Conservation (phyloP, 2,797 vertebrate genomes). For the Silurus lanzhouensis region DNA sequence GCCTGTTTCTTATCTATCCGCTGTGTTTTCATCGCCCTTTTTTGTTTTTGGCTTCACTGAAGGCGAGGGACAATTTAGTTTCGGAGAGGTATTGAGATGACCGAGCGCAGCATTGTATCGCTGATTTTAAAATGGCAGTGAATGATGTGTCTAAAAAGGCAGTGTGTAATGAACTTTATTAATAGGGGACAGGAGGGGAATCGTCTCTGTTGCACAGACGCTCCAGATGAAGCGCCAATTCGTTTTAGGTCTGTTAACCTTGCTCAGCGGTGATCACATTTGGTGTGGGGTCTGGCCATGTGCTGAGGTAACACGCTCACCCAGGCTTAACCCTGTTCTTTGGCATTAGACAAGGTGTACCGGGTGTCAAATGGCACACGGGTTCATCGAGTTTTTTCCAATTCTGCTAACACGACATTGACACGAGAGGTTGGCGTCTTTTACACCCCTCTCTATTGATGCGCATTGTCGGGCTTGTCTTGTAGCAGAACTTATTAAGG, state of each 20-base stretch:
- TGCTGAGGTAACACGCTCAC: slow-evolving; percentile 33
- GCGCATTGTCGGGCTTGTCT: slow-evolving; percentile 23
- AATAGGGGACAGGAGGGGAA: slow-evolving; percentile 26
- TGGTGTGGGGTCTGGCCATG: slow-evolving; percentile 29
- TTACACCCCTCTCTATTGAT: slow-evolving; percentile 6
- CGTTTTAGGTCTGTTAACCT: slow-evolving; percentile 49
- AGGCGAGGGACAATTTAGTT: slow-evolving; percentile 18
- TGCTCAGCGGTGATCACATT: slow-evolving; percentile 21
- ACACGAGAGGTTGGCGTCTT: neutral
- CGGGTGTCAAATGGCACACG: neutral
- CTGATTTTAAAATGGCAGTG: slow-evolving; percentile 19
- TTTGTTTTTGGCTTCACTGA: slow-evolving; percentile 11
- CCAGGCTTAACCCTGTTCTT: slow-evolving; percentile 23
- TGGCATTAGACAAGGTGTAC: slow-evolving; percentile 17
- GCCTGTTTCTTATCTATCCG: slow-evolving; percentile 40
- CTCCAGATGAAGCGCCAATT: slow-evolving; percentile 30
- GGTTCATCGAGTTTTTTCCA: neutral
- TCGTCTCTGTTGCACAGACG: slow-evolving; percentile 41
- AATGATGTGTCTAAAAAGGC: slow-evolving; percentile 33
- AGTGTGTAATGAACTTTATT: slow-evolving; percentile 35
- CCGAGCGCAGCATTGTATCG: neutral
- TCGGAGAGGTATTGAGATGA: neutral
- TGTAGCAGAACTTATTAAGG: slow-evolving; percentile 8
- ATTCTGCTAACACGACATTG: neutral
- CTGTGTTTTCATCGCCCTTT: slow-evolving; percentile 11